phyloP scores from a whole-genome alignment of 2,113 vertebrate genomes.

The Uria lomvia region DNA sequence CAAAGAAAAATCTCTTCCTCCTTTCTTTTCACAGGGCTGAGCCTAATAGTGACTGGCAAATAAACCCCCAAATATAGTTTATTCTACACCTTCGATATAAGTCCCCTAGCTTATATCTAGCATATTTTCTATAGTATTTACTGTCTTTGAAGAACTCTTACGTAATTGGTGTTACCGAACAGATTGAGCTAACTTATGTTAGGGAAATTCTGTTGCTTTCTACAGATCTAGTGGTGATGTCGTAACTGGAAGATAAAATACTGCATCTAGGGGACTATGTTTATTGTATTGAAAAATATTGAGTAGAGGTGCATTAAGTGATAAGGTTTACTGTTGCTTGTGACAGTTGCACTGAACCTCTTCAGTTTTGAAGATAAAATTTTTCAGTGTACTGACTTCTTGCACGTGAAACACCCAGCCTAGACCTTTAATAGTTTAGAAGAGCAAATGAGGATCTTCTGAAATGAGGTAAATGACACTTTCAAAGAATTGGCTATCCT shows the following conservation, averaged over 20 bases:
- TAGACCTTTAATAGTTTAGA: not conserved
- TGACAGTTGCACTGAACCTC: not conserved
- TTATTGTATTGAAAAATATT: not conserved
- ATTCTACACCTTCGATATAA: not conserved
- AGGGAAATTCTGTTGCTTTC: not conserved
- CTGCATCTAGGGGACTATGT: not conserved
- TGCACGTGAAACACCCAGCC: not conserved
- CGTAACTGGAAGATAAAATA: not conserved
- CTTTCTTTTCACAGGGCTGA: not conserved
- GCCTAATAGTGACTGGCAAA: not conserved
- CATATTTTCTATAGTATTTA: not conserved
- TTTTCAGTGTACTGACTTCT: not conserved
- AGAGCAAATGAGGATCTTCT: not conserved
- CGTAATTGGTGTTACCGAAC: not conserved
- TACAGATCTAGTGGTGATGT: not conserved
- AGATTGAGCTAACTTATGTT: not conserved
- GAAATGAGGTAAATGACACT: not conserved
- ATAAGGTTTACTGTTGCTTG: not conserved
- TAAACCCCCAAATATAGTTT: not conserved
- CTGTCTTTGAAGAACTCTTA: not conserved
- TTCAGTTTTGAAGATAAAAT: not conserved
- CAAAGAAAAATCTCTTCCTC: not conserved
- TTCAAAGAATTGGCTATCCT: not conserved
- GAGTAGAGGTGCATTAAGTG: not conserved
- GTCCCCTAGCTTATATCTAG: not conserved